These are phyloP conservation scores for Centropyge bicolor DNA, from an alignment of 2,797 vertebrate genomes.

Conservation along the genomic window DNA sequence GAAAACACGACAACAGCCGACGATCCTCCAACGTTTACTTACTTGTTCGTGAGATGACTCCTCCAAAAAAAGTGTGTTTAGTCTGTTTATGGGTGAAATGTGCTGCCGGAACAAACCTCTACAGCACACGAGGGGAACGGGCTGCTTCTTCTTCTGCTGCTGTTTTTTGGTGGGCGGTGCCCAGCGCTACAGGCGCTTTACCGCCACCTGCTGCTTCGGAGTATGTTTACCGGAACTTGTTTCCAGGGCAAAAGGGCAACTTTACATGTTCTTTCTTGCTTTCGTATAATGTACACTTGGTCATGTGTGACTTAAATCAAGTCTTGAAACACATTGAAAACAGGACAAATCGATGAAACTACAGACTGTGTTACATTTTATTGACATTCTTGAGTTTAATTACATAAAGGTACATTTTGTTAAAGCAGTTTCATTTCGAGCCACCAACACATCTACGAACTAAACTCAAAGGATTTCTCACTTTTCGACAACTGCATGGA, in stretches of 20 bases:
- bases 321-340: not conserved
- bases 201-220: not conserved
- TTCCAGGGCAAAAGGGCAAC: no score
- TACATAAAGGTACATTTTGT: conserved; percentile 67
- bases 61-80: rapidly evolving
- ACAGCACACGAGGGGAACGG: conserved; percentile 17
- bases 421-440: conserved; percentile 56
- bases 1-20: not conserved
- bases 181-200: not conserved
- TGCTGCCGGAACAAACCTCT: not conserved
- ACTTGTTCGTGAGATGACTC: not conserved
- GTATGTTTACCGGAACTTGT: no score
- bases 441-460: conserved; percentile 52
- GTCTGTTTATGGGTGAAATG: rapidly evolving
- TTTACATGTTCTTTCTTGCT: no score
- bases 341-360: not conserved
- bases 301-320: no score
- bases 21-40: rapidly evolving
- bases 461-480: conserved; percentile 18
- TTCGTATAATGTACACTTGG: no score
- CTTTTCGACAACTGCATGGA: conserved; percentile 32
- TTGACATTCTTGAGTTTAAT: conserved; percentile 70
- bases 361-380: conserved; percentile 64
- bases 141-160: conserved; percentile 18
- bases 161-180: rapidly evolving